phyloP scores from a whole-genome alignment of 2,797 vertebrate genomes.

The Myotis vivesi region DNA sequence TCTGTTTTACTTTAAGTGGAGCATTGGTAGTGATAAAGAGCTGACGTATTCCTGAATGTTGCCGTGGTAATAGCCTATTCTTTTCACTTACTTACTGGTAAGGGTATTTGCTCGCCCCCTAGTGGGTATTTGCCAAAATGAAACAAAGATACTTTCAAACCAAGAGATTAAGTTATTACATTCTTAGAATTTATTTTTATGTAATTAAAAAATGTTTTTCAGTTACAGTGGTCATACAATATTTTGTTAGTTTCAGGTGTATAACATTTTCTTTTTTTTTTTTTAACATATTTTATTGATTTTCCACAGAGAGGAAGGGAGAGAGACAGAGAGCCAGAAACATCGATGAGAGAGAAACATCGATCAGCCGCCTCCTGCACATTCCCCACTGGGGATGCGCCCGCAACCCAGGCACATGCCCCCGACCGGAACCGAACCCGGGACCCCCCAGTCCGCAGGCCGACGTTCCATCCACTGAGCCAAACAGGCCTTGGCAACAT shows the following conservation, averaged over 20 bases:
- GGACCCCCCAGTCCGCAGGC: no score
- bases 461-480: no score
- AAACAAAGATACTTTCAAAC: background rate
- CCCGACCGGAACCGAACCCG: no score
- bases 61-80: no score
- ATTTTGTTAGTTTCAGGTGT: background rate
- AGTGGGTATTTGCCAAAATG: background rate
- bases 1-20: background rate
- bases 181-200: background rate
- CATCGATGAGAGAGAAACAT: no score
- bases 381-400: no score
- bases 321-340: no score
- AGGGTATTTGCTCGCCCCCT: background rate
- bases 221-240: background rate
- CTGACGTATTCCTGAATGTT: fast-evolving
- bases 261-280: background rate
- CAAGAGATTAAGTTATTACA: background rate
- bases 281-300: no score
- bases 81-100: background rate
- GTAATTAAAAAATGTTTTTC: background rate
- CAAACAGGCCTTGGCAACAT: no score
- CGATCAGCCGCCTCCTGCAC: no score
- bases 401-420: no score
- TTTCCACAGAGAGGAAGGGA: no score
- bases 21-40: fast-evolving